phyloP scores from a whole-genome alignment of 2,888 invertebrate species.

The Stenchaetothrips biformis region DNA sequence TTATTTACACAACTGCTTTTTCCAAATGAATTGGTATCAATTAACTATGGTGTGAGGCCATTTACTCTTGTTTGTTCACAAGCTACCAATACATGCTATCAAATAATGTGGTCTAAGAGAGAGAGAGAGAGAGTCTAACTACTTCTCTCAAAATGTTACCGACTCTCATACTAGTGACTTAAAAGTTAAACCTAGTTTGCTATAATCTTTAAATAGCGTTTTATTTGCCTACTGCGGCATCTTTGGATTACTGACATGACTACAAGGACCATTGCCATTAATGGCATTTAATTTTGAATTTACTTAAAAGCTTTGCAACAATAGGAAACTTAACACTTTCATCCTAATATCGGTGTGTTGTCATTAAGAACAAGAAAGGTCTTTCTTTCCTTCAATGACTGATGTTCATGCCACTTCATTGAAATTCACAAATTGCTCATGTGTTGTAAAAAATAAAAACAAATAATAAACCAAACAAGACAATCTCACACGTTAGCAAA shows the following conservation, averaged over 20 bases:
- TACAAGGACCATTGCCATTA: too few species aligned
- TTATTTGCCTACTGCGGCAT: background rate
- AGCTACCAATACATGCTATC: background rate
- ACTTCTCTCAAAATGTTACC: background rate
- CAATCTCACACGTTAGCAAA: too few species aligned
- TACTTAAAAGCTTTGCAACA: too few species aligned
- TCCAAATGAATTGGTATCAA: background rate
- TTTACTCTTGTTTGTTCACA: background rate
- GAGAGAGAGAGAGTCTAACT: background rate
- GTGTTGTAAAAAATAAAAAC: background rate
- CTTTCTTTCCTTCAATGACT: too few species aligned
- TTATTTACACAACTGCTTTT: background rate
- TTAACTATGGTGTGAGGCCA: background rate
- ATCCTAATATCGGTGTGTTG: too few species aligned
- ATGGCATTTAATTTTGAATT: too few species aligned
- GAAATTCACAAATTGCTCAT: background rate
- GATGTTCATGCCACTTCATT: too few species aligned
- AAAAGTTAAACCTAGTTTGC: background rate
- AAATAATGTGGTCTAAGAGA: background rate
- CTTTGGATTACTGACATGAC: background rate
- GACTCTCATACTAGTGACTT: background rate
- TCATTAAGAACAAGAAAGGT: too few species aligned
- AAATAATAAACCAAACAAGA: too few species aligned
- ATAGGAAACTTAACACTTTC: too few species aligned
- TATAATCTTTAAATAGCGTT: background rate